phyloP scores from a whole-genome alignment of 2,113 vertebrate species.

The Mustelus asterias region DNA sequence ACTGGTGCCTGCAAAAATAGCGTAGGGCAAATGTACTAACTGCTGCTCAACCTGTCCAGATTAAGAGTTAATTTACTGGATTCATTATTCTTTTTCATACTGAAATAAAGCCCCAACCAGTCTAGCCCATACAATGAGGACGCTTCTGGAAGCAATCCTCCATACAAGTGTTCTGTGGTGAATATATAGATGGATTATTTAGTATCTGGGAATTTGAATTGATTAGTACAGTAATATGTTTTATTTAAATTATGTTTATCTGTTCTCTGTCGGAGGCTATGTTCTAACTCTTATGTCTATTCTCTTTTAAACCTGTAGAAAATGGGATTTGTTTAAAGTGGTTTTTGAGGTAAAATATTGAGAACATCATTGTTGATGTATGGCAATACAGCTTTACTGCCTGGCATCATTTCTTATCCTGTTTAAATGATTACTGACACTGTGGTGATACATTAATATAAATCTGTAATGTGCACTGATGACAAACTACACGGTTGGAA shows the following conservation, averaged over 20 bases:
- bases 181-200: slow-evolving; percentile 4
- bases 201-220: slow-evolving; percentile 18
- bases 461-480: slow-evolving; percentile 99
- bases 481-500: slow-evolving; percentile 99
- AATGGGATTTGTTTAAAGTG: slow-evolving; percentile 32
- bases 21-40: background rate
- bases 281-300: slow-evolving; percentile 18
- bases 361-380: slow-evolving; percentile 56
- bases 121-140: background rate
- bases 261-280: slow-evolving; percentile 10
- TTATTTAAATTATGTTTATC: slow-evolving; percentile 19
- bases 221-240: slow-evolving; percentile 25
- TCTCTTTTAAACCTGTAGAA: slow-evolving; percentile 22
- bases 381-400: slow-evolving; percentile 61
- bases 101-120: background rate
- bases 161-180: background rate
- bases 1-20: background rate
- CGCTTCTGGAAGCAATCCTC: background rate
- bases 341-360: slow-evolving; percentile 46
- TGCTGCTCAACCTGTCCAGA: background rate
- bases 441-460: slow-evolving; percentile 99
- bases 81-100: background rate
- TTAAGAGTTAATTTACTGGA: slow-evolving; percentile 23
- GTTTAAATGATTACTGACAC: slow-evolving; percentile 99
- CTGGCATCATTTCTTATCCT: slow-evolving; percentile 80